A percentile compares a stretch with the other conserved stretches of the same genome.
Evolutionary conservation across 2,797 vertebrate species (phyloP).

Genomic region (Amblyopsis hoosieri): DNA sequence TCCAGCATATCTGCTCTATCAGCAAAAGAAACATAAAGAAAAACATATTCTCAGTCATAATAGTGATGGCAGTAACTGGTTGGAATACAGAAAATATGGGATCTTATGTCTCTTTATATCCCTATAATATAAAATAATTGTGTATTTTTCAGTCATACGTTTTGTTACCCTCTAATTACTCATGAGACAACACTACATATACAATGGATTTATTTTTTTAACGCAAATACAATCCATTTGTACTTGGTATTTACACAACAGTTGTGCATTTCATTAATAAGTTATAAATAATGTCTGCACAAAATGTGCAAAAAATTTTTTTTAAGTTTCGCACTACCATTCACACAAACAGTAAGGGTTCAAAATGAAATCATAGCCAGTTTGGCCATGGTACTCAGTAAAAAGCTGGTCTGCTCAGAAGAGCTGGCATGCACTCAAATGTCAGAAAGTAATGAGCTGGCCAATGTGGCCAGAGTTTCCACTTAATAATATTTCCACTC

Average conservation of each 20-base stretch:
- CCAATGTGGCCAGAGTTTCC: constrained; percentile 6
- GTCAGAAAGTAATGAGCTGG: constrained; percentile 6
- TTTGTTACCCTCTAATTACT: no score
- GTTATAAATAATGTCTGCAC: not conserved
- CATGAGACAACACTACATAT: no score
- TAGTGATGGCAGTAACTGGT: no score
- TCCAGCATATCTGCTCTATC: not conserved
- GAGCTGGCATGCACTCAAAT: constrained; percentile 6
- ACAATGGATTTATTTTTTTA: no score
- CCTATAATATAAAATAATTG: no score
- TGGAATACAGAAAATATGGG: no score
- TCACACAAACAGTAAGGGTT: constrained; percentile 7
- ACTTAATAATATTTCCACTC: constrained; percentile 5
- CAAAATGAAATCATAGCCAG: constrained; percentile 15
- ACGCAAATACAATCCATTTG: no score
- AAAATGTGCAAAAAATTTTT: not conserved
- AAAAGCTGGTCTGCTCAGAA: constrained; percentile 8
- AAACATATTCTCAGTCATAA: not conserved
- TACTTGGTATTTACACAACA: no score
- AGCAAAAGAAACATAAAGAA: not conserved
- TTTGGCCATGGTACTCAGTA: constrained; percentile 7
- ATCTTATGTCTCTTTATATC: no score
- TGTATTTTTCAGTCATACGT: no score
- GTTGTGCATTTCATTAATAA: no score
- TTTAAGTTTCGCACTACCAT: constrained; percentile 1